These are phyloP conservation scores for Pseudorasbora parva DNA, from an alignment of 2,113 vertebrate genomes.

Conservation along the genomic window DNA sequence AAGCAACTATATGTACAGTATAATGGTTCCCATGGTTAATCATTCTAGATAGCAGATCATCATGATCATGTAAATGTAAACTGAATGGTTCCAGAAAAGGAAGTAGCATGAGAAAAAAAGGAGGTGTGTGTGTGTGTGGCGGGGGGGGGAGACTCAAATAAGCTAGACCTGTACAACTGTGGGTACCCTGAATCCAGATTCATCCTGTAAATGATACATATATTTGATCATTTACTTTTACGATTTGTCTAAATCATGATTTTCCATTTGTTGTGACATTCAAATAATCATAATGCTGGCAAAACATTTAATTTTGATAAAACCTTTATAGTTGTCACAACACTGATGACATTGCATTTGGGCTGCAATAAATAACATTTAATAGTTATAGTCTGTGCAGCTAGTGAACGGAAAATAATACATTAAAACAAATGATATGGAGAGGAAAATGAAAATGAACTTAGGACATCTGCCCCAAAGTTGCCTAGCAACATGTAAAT, in stretches of 20 bases:
- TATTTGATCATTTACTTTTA: neutral
- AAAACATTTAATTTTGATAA: neutral
- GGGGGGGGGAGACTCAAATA: neutral
- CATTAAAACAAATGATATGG: neutral
- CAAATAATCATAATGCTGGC: neutral
- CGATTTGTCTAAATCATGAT: neutral
- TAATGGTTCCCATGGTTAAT: neutral
- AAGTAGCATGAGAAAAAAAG: neutral
- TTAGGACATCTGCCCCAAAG: neutral
- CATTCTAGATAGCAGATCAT: neutral
- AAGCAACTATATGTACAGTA: neutral
- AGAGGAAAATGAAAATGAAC: neutral
- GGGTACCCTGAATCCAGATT: neutral
- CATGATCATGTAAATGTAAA: neutral
- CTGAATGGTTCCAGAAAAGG: neutral
- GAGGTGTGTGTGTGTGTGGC: too few species aligned
- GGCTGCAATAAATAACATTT: neutral
- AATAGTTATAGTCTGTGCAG: neutral
- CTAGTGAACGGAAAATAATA: neutral
- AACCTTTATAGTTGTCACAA: neutral
- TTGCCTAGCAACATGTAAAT: neutral
- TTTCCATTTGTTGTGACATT: neutral
- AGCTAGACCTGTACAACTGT: neutral
- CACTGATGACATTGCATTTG: neutral
- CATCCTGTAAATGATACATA: neutral